Evolutionary conservation across 2,113 vertebrate species (phyloP).

Genomic region (Seriola rivoliana): DNA sequence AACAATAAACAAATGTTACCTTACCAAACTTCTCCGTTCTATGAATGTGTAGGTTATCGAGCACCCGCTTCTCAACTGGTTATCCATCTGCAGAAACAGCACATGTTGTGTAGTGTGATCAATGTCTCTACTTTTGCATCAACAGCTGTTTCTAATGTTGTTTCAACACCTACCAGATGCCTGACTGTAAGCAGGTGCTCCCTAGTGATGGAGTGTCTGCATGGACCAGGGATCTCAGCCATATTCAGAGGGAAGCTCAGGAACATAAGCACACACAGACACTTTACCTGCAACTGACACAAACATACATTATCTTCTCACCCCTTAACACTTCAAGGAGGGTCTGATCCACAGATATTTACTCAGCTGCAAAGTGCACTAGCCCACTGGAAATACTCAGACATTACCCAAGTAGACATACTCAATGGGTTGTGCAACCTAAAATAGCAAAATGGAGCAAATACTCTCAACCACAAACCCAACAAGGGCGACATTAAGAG

Average conservation of each 20-base stretch:
- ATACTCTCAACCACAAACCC: background rate
- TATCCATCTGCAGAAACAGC: conserved; percentile 80
- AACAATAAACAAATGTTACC: conserved; percentile 43
- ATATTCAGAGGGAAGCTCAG: conserved; percentile 83
- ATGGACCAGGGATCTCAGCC: conserved; percentile 84
- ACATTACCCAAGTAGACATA: background rate
- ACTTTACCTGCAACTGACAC: conserved; percentile 83
- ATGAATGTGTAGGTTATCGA: conserved; percentile 85
- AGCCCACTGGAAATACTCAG: background rate
- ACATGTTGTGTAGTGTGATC: background rate
- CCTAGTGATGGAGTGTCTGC: conserved; percentile 85
- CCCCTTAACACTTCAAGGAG: background rate
- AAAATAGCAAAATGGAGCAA: background rate
- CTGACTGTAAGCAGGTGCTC: conserved; percentile 83
- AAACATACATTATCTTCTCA: background rate
- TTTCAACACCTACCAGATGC: conserved; percentile 78
- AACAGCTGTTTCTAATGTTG: conserved; percentile 4
- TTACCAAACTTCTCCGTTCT: conserved; percentile 83
- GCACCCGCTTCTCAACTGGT: conserved; percentile 84
- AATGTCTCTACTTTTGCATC: background rate
- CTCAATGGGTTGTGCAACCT: background rate
- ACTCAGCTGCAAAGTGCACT: background rate
- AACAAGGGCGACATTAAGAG: background rate
- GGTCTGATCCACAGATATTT: background rate
- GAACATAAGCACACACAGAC: conserved; percentile 84